Evolutionary conservation across 2,797 vertebrate species (phyloP).

Genomic region (Moxostoma hubbsi): DNA sequence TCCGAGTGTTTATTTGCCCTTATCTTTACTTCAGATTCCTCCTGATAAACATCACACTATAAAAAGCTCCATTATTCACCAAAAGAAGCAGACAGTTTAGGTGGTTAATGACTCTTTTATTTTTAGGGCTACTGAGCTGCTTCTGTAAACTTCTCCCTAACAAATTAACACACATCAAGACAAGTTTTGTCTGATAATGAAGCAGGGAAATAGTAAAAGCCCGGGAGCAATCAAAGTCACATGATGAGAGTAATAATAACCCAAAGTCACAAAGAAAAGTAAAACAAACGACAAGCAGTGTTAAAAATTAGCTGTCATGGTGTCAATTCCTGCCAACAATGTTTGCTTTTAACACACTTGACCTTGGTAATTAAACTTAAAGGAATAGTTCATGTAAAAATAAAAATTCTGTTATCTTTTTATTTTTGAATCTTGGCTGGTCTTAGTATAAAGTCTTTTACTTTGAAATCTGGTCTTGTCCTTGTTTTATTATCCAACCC

Average conservation of each 20-base stretch:
- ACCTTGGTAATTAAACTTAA: neutral
- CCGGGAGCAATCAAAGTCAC: neutral
- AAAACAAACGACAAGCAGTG: neutral
- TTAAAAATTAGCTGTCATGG: neutral
- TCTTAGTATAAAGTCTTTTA: too few relatives aligned
- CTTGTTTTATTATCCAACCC: too few relatives aligned
- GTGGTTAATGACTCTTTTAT: slow-evolving; percentile 25
- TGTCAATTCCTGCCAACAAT: neutral
- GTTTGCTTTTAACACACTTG: neutral
- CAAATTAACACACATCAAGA: neutral
- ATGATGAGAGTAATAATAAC: neutral
- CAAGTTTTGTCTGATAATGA: neutral
- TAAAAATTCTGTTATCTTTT: neutral
- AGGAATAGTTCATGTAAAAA: too few relatives aligned
- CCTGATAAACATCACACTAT: slow-evolving; percentile 37
- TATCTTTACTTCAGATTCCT: slow-evolving; percentile 45
- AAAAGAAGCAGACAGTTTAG: slow-evolving; percentile 32
- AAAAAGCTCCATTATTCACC: slow-evolving; percentile 30
- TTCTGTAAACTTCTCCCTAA: slow-evolving; percentile 19
- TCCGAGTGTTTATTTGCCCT: slow-evolving; percentile 41
- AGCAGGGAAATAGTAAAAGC: neutral
- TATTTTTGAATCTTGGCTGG: too few relatives aligned
- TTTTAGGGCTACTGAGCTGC: slow-evolving; percentile 7
- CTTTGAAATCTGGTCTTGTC: too few relatives aligned
- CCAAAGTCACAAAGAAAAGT: neutral